A percentile compares a stretch with the other conserved stretches of the same genome.
phyloP scores from a whole-genome alignment of 2,888 invertebrate species.

The Troglohyphantes excavatus region DNA sequence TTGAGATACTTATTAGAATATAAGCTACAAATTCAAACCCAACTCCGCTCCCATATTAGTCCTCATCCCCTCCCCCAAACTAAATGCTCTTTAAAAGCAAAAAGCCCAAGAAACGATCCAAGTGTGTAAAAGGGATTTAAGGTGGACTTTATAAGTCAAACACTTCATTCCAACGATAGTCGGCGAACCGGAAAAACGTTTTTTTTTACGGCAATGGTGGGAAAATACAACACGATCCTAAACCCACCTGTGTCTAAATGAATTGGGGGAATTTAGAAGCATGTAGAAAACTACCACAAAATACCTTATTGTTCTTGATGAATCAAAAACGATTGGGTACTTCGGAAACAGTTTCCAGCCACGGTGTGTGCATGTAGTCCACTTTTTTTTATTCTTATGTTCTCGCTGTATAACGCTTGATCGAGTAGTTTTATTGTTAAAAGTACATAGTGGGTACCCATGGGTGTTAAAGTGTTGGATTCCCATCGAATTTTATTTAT shows the following conservation, averaged over 20 bases:
- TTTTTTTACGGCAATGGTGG: conserved; percentile 54
- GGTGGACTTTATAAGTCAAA: conserved; percentile 59
- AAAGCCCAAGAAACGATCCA: conserved; percentile 38
- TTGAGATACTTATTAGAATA: too few species aligned
- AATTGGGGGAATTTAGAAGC: conserved; percentile 35
- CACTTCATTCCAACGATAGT: conserved; percentile 42
- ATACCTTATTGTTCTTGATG: conserved; percentile 66
- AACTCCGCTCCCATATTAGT: conserved; percentile 12
- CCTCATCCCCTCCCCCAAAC: not conserved
- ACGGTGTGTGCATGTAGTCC: not conserved
- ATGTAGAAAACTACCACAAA: conserved; percentile 47
- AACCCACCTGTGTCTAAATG: conserved; percentile 57
- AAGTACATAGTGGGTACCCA: conserved; percentile 31
- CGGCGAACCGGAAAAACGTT: conserved; percentile 70
- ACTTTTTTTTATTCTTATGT: not conserved
- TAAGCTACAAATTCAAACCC: not conserved
- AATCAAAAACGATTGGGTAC: conserved; percentile 30
- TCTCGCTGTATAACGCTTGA: conserved; percentile 47
- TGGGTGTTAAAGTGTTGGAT: conserved; percentile 36
- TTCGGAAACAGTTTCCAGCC: conserved; percentile 27
- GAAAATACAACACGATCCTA: conserved; percentile 57
- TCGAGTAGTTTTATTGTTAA: conserved; percentile 60
- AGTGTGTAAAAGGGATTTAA: conserved; percentile 61
- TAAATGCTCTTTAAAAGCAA: not conserved
- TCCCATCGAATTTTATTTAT: not conserved